Evolutionary conservation across 1,140 invertebrate genomes (phyloP).

Genomic region (Apolygus lucorum): DNA sequence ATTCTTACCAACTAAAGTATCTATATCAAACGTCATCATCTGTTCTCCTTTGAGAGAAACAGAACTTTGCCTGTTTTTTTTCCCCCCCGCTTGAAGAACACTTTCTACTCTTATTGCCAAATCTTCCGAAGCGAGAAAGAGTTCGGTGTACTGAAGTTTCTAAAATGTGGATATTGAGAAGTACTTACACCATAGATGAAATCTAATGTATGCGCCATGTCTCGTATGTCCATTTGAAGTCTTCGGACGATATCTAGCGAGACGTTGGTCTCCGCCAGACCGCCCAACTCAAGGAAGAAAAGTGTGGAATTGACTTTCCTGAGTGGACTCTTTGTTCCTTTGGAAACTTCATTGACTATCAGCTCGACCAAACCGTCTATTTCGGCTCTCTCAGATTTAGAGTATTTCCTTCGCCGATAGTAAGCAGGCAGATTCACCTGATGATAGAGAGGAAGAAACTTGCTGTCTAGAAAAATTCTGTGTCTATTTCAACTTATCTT

Average conservation of each 20-base stretch:
- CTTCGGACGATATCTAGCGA: background rate
- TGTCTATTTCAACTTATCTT: too few species aligned
- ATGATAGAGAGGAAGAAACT: too few species aligned
- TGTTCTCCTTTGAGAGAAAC: too few species aligned
- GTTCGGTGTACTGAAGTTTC: too few species aligned
- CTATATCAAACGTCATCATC: too few species aligned
- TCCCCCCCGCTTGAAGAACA: too few species aligned
- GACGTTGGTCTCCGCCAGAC: background rate
- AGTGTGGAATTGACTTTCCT: background rate
- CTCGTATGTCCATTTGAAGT: background rate
- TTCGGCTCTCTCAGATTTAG: background rate
- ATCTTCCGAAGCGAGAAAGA: too few species aligned
- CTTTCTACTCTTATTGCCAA: too few species aligned
- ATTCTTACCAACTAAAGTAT: too few species aligned
- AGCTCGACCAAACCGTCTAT: background rate
- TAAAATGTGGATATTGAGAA: too few species aligned
- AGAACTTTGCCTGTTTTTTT: too few species aligned
- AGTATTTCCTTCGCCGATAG: background rate
- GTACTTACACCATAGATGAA: background rate
- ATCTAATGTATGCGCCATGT: background rate
- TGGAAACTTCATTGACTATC: background rate
- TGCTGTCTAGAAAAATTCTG: too few species aligned
- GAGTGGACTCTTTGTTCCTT: background rate
- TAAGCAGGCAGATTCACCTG: background rate
- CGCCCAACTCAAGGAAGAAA: background rate